Evolutionary conservation across 2,113 vertebrate species (phyloP), one percentile per base, ranked within the genome.

Genomic region (Clarias magur): DNA sequence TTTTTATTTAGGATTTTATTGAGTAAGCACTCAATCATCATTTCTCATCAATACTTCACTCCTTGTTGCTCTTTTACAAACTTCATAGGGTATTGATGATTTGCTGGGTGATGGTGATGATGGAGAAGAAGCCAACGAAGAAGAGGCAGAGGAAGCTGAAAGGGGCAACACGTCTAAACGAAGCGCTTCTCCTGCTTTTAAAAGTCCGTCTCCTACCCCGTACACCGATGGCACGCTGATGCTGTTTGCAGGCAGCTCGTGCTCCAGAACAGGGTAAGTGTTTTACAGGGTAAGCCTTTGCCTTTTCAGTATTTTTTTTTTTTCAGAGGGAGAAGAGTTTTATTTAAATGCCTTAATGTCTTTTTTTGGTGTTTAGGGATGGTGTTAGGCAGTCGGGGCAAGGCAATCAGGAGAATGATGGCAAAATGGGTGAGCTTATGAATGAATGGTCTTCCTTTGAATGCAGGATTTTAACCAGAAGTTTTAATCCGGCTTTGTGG

Each of bases 201-300:
- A 75, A 79, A 86, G 83, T 89, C 91, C 87, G 48, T 94, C 84
- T 82, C 92, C 90, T 8, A 93, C 86, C 81, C 94, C 89, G 87
- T 96, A 92, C 76, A 94, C 95, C 1, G 98, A 99, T 30, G 96
- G 96, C 1, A 97, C 97, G 0, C 86, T 99, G 68, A 94, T 99
- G 93, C 94, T 99, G 16, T 99, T 99, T 83, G 93, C 93, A 0
- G 97, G 97, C 38, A 97, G 96, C 91, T 98, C 94, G 83, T 97
- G 96, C 90, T 98, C 96, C 16, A 97, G 97, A 86, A 96, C 95
- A 11, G 95, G 95, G 98, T 99, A 89, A 90, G 72, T 84, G 30
- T 67, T 10, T 16, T 5, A 48, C 3, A 59, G 76, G 63, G 12
- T 17, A 6, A 59, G 3, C 2, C 1, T 34, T 34, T 34, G 30